These are phyloP conservation scores for Epsilonema sp. DNA, from an alignment of 2,888 invertebrate species.

Conservation along the genomic window DNA sequence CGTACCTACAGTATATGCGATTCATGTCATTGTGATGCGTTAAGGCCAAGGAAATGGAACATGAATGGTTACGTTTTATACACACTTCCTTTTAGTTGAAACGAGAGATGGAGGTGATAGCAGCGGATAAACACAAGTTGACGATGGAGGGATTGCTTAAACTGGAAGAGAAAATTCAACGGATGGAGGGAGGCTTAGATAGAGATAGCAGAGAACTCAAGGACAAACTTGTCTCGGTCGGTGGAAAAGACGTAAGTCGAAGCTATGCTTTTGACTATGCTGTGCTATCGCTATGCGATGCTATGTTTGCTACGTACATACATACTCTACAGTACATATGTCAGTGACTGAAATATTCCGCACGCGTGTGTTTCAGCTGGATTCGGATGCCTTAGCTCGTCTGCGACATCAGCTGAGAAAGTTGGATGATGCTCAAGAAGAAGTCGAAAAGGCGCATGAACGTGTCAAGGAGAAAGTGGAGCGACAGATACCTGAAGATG, in stretches of 20 bases:
- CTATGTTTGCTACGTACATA: neutral
- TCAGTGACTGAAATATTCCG: neutral
- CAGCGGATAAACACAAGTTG: constrained; percentile 25
- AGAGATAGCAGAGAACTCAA: constrained; percentile 1
- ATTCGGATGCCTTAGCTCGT: constrained; percentile 9
- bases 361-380: neutral
- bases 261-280: no score
- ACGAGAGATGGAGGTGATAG: constrained; percentile 25
- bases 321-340: neutral
- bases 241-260: no score
- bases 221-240: constrained; percentile 2
- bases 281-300: no score
- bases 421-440: constrained; percentile 21
- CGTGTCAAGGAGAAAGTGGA: constrained; percentile 23
- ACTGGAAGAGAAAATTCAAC: constrained; percentile 24
- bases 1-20: no score
- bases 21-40: no score
- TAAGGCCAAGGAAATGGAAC: no score
- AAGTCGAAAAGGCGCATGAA: constrained; percentile 23
- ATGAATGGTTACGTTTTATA: no score
- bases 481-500: constrained; percentile 24
- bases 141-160: constrained; percentile 26
- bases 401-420: constrained; percentile 15
- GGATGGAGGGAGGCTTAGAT: constrained; percentile 16
- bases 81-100: constrained; percentile 23